phyloP scores from a whole-genome alignment of 2,113 vertebrate species.

The Cyphomyrus plagiostoma region DNA sequence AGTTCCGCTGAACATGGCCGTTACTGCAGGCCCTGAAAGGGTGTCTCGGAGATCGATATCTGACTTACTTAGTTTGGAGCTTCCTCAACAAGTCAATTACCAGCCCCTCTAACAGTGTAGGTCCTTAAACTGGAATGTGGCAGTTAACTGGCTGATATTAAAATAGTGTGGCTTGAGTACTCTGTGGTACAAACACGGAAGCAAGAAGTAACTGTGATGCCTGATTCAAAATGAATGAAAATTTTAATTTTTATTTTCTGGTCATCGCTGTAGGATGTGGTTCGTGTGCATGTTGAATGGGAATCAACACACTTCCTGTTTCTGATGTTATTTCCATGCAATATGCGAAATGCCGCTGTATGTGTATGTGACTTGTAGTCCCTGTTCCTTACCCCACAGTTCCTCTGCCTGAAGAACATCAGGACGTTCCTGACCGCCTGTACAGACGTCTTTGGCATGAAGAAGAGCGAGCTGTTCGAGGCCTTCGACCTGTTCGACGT shows the following conservation, averaged over 20 bases:
- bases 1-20: neutral
- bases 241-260: neutral
- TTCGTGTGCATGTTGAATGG: neutral
- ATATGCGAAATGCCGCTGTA: neutral
- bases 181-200: neutral
- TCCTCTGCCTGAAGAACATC: constrained; percentile 97
- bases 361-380: constrained; percentile 3
- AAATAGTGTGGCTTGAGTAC: neutral
- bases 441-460: constrained; percentile 84
- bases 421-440: constrained; percentile 85
- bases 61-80: neutral
- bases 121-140: neutral
- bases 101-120: neutral
- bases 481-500: constrained; percentile 96
- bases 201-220: neutral
- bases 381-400: constrained; percentile 57
- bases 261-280: neutral
- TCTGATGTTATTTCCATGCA: neutral
- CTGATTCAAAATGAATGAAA: neutral
- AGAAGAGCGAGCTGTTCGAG: constrained; percentile 94
- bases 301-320: neutral
- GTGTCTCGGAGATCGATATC: neutral
- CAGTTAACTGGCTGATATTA: neutral
- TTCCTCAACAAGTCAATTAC: neutral
- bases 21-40: neutral